Base-by-base conservation (phyloP, 2,888 invertebrate species). In the Panorpa germanica region DNA sequence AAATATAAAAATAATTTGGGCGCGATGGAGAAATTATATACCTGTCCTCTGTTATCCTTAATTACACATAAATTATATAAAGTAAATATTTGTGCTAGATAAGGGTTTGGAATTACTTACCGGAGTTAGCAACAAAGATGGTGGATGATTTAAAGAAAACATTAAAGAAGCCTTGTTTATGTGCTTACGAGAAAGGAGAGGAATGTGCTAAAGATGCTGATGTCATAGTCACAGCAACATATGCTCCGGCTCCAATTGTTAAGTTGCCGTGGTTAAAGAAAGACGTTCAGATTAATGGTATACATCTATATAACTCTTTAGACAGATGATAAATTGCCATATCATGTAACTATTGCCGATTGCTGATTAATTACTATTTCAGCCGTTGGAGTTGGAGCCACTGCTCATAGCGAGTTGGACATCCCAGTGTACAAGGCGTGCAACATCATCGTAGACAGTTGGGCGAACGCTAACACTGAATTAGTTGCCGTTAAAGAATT, bases 281-380 rank as follows among this genome's bases (percentile, higher is more conserved):
- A 6, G 58, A 61, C 20, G 59, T 59, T 4, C 70, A 71, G 43
- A 63, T 73, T 15, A 72, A 71, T 48, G 65, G 71, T 69, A 44
- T 43, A 42, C 18, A 5, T 15, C 22, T 25, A 33, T 17, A 9
- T 11, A 10, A 21, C n/a, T n/a, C n/a, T n/a, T n/a, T n/a, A n/a
- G n/a, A n/a, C n/a, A n/a, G n/a, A n/a, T n/a, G n/a, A n/a, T n/a
- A n/a, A n/a, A n/a, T n/a, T n/a, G n/a, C n/a, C n/a, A n/a, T n/a
- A n/a, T n/a, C n/a, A n/a, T n/a, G n/a, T n/a, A n/a, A n/a, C n/a
- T n/a, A n/a, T n/a, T n/a, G n/a, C n/a, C n/a, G 12, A 18, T 5
- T 30, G 9, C 7, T 15, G 15, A 18, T 21, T 21, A n/a, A 30
- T 33, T 30, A 31, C 20, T 21, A 34, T 45, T 47, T 9, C 40